These are phyloP conservation scores for Pachymerium ferrugineum DNA, from an alignment of 2,888 invertebrate genomes.

Conservation along the genomic window DNA sequence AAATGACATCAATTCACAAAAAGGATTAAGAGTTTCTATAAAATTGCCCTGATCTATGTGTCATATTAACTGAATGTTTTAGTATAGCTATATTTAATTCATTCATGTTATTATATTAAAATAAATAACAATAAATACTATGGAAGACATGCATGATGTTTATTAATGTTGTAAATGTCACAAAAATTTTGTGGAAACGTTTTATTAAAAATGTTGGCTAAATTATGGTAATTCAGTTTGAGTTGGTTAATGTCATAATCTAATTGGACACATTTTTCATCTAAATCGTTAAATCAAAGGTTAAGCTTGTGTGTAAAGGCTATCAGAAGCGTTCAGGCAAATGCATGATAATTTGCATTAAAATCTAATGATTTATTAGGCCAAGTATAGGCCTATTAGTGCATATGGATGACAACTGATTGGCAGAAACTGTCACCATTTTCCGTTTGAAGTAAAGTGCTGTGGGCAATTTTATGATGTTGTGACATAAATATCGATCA, in stretches of 20 bases:
- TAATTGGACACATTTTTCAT: slow-evolving; percentile 23
- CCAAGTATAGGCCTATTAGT: background rate
- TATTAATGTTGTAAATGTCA: background rate
- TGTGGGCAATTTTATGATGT: background rate
- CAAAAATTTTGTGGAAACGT: background rate
- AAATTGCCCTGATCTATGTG: too few species aligned
- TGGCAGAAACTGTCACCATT: slow-evolving; percentile 5
- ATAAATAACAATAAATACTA: background rate
- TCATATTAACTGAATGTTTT: too few species aligned
- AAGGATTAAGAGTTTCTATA: background rate
- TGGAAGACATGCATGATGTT: background rate
- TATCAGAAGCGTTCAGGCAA: slow-evolving; percentile 20
- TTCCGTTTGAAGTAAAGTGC: background rate
- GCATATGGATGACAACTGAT: slow-evolving; percentile 16
- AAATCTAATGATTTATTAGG: slow-evolving; percentile 16
- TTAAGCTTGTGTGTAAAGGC: background rate
- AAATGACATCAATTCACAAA: background rate
- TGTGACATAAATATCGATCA: slow-evolving; percentile 24
- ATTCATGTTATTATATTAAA: background rate
- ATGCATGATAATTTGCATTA: slow-evolving; percentile 2
- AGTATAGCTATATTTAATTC: too few species aligned
- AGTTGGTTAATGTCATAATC: slow-evolving; percentile 6
- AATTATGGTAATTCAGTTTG: slow-evolving; percentile 13
- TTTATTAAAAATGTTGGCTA: background rate
- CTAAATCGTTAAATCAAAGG: slow-evolving; percentile 9